phyloP scores from a whole-genome alignment of 1,140 invertebrate genomes.

The Magallana angulata region DNA sequence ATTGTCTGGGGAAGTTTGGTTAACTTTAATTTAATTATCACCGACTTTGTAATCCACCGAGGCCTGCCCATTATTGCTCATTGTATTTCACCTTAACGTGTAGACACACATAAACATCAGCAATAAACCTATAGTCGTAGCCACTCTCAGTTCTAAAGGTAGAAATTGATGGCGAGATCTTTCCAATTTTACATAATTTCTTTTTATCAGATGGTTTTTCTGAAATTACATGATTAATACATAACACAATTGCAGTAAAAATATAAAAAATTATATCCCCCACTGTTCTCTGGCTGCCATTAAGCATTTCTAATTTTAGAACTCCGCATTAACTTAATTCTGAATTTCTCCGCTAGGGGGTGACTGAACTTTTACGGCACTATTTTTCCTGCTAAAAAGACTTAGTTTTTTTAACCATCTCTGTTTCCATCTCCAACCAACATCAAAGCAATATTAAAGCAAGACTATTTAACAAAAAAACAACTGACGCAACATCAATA shows the following conservation, averaged over 20 bases:
- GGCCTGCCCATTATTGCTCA: neutral
- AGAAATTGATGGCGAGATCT: neutral
- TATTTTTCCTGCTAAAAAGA: too few relatives aligned
- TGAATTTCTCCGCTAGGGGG: neutral
- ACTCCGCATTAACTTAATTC: conserved; percentile 2
- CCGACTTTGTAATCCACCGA: neutral
- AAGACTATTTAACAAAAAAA: too few relatives aligned
- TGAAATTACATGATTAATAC: conserved; percentile 16
- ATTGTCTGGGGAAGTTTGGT: neutral
- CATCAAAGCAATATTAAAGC: too few relatives aligned
- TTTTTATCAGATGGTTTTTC: neutral
- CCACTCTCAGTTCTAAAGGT: too few relatives aligned
- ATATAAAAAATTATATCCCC: neutral
- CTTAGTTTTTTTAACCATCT: too few relatives aligned
- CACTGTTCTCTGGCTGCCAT: neutral
- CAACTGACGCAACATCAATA: too few relatives aligned
- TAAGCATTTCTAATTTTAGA: conserved; percentile 8
- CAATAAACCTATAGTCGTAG: too few relatives aligned
- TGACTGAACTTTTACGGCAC: neutral
- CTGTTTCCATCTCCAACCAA: too few relatives aligned
- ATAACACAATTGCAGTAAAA: neutral
- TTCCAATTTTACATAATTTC: neutral
- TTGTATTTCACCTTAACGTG: neutral
- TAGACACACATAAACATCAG: too few relatives aligned
- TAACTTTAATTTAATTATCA: conserved; percentile 23